Evolutionary conservation across 1,140 invertebrate genomes (phyloP).

Genomic region (Bombus difficillimus): DNA sequence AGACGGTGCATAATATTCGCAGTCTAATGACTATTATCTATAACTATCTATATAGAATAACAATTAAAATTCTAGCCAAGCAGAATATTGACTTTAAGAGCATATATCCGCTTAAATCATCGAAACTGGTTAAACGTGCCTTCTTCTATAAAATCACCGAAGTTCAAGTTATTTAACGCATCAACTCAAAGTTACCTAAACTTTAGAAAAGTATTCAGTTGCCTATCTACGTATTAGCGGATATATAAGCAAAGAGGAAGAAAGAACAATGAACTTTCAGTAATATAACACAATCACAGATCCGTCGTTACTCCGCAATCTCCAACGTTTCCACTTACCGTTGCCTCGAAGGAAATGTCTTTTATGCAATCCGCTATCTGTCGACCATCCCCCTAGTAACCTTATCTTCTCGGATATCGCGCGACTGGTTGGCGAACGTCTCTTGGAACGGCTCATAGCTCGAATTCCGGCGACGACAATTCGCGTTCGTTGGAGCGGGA

Average conservation of each 20-base stretch:
- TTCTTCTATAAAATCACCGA: neutral
- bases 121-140: too few species aligned
- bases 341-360: neutral
- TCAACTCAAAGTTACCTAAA: neutral
- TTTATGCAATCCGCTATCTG: constrained; percentile 1
- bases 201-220: neutral
- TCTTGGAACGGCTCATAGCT: constrained; percentile 25
- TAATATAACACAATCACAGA: neutral
- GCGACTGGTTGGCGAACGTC: constrained; percentile 48
- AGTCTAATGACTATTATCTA: too few species aligned
- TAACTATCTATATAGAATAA: too few species aligned
- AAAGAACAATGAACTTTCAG: neutral
- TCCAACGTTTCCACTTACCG: neutral
- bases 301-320: neutral
- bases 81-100: neutral
- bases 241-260: neutral
- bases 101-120: neutral
- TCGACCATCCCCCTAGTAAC: neutral
- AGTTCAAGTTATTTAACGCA: neutral
- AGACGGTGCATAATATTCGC: too few species aligned
- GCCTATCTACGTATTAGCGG: neutral
- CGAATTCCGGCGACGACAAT: constrained; percentile 57
- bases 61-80: too few species aligned
- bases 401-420: constrained; percentile 63
- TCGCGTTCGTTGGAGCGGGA: constrained; percentile 32